A percentile compares a stretch with the other conserved stretches of the same genome.
Conservation (phyloP, 92 coral and sea anemone species). For the Pocillopora grandis region DNA sequence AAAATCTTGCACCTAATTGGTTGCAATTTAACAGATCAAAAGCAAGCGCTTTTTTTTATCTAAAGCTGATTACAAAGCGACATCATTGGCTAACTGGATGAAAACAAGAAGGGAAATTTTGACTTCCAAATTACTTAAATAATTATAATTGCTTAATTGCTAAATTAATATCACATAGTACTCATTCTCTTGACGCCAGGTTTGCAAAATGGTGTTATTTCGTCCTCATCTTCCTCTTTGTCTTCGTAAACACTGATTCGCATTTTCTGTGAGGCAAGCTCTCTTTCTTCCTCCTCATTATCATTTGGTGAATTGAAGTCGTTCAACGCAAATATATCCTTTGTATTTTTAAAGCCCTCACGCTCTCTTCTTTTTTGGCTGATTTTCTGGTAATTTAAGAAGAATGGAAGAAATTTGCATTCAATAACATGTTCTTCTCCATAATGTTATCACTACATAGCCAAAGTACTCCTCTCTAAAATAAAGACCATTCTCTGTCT, state of each 20-base stretch:
- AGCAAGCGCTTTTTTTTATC: too few species aligned
- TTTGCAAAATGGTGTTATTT: constrained; percentile 20
- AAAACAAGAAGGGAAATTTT: too few species aligned
- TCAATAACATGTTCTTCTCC: neutral
- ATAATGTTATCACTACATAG: neutral
- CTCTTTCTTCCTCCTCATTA: constrained; percentile 7
- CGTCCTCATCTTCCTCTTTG: constrained; percentile 8
- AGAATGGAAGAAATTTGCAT: neutral
- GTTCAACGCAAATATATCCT: constrained; percentile 22
- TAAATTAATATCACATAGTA: neutral
- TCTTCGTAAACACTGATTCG: neutral
- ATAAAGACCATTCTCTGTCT: too few species aligned
- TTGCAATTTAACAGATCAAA: too few species aligned
- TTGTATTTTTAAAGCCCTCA: neutral
- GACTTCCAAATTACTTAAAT: too few species aligned
- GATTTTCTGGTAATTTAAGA: constrained; percentile 1
- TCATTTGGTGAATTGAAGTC: constrained; percentile 9
- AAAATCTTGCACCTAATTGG: too few species aligned
- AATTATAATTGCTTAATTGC: too few species aligned
- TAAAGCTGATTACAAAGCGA: too few species aligned
- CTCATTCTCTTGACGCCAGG: neutral
- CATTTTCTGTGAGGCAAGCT: neutral
- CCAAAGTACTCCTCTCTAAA: too few species aligned
- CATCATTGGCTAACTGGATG: too few species aligned
- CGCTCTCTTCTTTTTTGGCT: constrained; percentile 2